Evolutionary conservation across 2,888 invertebrate species (phyloP), one percentile per base, ranked within the genome.

Genomic region (Pammene aurita): DNA sequence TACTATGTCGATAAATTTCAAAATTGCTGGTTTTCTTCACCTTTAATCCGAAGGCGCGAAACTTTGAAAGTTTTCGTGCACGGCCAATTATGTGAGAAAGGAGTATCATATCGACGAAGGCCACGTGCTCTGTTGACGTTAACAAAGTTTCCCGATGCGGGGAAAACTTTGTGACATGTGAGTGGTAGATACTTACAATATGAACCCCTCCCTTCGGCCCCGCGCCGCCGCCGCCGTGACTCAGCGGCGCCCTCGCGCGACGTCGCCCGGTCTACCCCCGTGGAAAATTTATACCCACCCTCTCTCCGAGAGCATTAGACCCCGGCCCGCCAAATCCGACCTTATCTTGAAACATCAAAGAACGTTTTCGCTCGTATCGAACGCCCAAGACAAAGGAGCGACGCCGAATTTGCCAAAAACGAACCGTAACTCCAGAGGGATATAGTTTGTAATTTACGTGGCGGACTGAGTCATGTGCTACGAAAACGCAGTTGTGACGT

Each of bases 81-180:
- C 58, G 46, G 66, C 71, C 71, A 67, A 70, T 73, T 76, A 78
- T 78, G 82, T 83, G 83, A 78, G 81, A 83, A 85, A 82, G 80
- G 75, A 89, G 90, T 89, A 85, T 84, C 83, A 84, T 86, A 88
- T 84, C 82, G 82, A 83, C 85, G 77, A 83, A 88, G 89, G 87
- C 92, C 92, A 92, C 92, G 92, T 92, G 92, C 88, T 92, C 91
- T 80, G 84, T 86, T 92, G 91, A 92, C 90, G 91, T 88, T 92
- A 90, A 90, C 92, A 92, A 92, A 92, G 92, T 92, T 92, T 92
- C 84, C 84, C 87, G 88, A 90, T 91, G 90, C 88, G 88, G 88
- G 89, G 91, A 89, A 90, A 92, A 92, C 91, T 92, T 92, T 90
- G 90, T 91, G 92, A 92, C 92, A 92, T 92, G 92, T 92, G 92